Conservation (phyloP, 2,797 vertebrate genomes). For the Taenioides sp. region DNA sequence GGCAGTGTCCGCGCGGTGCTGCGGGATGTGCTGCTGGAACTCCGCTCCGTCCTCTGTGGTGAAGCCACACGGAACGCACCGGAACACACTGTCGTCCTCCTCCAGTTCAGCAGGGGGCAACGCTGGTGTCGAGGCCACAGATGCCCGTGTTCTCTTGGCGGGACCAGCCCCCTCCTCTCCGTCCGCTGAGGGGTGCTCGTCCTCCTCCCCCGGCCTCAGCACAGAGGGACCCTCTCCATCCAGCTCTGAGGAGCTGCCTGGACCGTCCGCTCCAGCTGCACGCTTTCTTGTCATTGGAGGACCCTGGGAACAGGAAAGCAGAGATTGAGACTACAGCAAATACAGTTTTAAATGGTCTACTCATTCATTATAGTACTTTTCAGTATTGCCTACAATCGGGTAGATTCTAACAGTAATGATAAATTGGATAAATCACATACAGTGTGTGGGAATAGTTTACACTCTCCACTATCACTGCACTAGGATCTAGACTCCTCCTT, state of each 20-base stretch:
- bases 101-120: conserved; percentile 55
- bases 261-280: conserved; percentile 65
- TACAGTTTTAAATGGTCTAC: background rate
- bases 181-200: conserved; percentile 56
- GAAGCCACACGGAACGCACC: conserved; percentile 85
- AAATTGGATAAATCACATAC: background rate
- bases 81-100: conserved; percentile 74
- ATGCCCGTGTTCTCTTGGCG: conserved; percentile 70
- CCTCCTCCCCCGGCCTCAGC: conserved; percentile 48
- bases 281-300: conserved; percentile 73
- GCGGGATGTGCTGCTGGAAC: conserved; percentile 84
- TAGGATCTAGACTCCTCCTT: too few relatives aligned
- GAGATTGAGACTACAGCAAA: background rate
- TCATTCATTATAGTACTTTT: background rate
- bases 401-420: background rate
- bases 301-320: conserved; percentile 18
- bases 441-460: background rate
- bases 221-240: conserved; percentile 66
- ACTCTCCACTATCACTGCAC: background rate
- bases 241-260: conserved; percentile 74
- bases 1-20: conserved; percentile 84
- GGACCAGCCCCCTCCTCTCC: conserved; percentile 59
- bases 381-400: background rate
- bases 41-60: conserved; percentile 76
- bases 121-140: conserved; percentile 39